These are phyloP conservation scores for Dolichotis patagonum DNA, from an alignment of 2,113 vertebrate genomes.

Conservation along the genomic window DNA sequence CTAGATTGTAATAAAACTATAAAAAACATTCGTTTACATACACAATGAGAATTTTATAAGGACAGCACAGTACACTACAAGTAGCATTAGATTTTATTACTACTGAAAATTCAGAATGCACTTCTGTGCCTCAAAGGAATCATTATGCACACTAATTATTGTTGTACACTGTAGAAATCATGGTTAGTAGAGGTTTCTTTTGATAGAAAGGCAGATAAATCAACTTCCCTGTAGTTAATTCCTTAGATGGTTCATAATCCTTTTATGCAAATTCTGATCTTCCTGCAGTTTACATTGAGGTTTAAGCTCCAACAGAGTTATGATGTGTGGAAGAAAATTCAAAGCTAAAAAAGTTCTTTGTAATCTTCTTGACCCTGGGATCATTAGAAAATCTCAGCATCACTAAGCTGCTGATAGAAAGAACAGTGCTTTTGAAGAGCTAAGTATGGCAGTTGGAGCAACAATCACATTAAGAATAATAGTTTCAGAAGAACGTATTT, in stretches of 20 bases:
- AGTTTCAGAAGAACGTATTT: not conserved
- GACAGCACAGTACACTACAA: not conserved
- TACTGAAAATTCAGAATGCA: slow-evolving; percentile 30
- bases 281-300: slow-evolving; percentile 45
- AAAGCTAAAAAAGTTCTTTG: slow-evolving; percentile 54
- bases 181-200: slow-evolving; percentile 51
- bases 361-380: slow-evolving; percentile 38
- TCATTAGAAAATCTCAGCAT: slow-evolving; percentile 43
- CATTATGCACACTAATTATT: slow-evolving; percentile 67
- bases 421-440: not conserved
- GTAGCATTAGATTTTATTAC: slow-evolving; percentile 1
- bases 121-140: slow-evolving; percentile 48
- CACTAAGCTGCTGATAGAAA: slow-evolving; percentile 10
- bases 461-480: not conserved
- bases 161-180: slow-evolving; percentile 27
- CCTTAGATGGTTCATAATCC: slow-evolving; percentile 50
- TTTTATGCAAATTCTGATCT: slow-evolving; percentile 52
- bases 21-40: slow-evolving; percentile 46
- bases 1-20: slow-evolving; percentile 14
- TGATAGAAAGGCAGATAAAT: slow-evolving; percentile 64
- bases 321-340: slow-evolving; percentile 43
- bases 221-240: slow-evolving; percentile 54
- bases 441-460: not conserved
- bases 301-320: slow-evolving; percentile 53
- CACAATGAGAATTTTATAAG: slow-evolving; percentile 40